Percentiles rank a stretch among this genome's conserved stretches.
Evolutionary conservation across 2,888 invertebrate genomes (phyloP).

Genomic region (Macrosoma leucophasiata): DNA sequence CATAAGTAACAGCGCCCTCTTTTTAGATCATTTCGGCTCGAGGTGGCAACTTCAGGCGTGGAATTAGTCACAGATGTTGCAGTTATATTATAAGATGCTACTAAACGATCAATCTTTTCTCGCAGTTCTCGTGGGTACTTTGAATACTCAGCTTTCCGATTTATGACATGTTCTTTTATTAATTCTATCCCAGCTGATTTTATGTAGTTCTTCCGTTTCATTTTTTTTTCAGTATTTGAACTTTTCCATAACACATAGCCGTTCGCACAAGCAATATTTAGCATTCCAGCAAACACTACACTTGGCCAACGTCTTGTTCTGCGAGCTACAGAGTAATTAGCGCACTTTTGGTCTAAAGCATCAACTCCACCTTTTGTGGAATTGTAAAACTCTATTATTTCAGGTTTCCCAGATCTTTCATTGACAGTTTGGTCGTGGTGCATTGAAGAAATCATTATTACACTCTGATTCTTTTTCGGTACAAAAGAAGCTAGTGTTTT

Average conservation of each 20-base stretch:
- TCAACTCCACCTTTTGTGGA: not conserved
- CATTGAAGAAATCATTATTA: conserved; percentile 1
- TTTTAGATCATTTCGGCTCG: too few species aligned
- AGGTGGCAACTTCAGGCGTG: too few species aligned
- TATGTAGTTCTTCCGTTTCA: too few species aligned
- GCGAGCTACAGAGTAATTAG: not conserved
- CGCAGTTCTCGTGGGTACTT: too few species aligned
- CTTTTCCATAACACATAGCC: conserved; percentile 7
- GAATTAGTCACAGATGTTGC: too few species aligned
- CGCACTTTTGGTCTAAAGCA: not conserved
- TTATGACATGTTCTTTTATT: too few species aligned
- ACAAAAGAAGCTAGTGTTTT: conserved; percentile 12
- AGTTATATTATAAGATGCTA: too few species aligned
- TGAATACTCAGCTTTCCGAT: too few species aligned
- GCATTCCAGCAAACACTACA: not conserved
- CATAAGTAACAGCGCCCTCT: too few species aligned
- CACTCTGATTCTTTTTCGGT: conserved; percentile 6
- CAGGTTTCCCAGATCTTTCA: not conserved
- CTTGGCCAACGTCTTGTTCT: not conserved
- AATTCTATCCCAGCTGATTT: too few species aligned
- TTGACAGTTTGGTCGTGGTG: not conserved
- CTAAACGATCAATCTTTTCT: too few species aligned
- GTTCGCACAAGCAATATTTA: conserved; percentile 4
- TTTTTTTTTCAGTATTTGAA: too few species aligned
- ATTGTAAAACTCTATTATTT: not conserved